Percentiles rank a stretch among this genome's conserved stretches.
Conservation (phyloP, 2,888 invertebrate genomes). For the Psylliodes chrysocephalus region DNA sequence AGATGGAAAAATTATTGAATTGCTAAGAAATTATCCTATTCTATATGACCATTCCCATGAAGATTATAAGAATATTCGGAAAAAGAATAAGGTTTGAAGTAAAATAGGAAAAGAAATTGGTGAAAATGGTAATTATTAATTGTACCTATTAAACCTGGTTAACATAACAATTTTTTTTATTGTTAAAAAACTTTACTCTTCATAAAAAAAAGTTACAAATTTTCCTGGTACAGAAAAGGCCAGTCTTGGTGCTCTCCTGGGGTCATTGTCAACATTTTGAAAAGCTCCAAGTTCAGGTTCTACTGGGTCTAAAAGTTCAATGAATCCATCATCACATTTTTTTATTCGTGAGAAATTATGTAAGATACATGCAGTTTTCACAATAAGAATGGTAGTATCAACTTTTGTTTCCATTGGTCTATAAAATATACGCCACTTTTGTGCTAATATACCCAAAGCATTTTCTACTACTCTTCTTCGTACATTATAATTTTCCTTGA, state of each 20-base stretch:
- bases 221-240: neutral
- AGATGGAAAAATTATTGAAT: neutral
- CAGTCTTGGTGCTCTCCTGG: neutral
- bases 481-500: too few relatives aligned
- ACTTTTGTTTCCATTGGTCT: too few relatives aligned
- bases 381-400: too few relatives aligned
- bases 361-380: neutral
- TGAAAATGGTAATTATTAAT: neutral
- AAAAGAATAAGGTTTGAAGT: neutral
- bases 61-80: neutral
- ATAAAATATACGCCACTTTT: too few relatives aligned
- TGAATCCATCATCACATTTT: neutral
- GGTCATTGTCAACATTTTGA: neutral
- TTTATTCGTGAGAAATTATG: neutral
- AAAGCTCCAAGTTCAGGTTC: neutral
- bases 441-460: too few relatives aligned
- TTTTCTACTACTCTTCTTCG: too few relatives aligned
- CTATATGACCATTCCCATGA: neutral
- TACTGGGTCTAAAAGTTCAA: neutral
- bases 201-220: neutral
- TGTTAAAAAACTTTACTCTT: neutral
- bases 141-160: neutral
- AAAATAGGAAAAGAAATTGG: too few relatives aligned
- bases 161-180: neutral
- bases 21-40: neutral